phyloP scores from a whole-genome alignment of 2,888 invertebrate genomes.

The Harpalus rubripes region DNA sequence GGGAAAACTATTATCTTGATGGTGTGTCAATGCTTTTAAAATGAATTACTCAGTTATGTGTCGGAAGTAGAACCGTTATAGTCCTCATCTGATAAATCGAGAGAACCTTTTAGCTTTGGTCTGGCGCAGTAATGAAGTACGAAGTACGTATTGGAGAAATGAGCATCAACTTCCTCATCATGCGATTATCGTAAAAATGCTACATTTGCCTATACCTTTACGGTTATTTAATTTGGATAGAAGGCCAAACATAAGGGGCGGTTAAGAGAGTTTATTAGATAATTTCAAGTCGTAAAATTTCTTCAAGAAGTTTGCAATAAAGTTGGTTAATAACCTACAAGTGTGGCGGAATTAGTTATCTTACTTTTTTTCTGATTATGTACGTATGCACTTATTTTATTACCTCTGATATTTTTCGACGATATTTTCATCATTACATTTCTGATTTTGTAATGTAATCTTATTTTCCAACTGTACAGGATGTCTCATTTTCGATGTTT shows the following conservation, averaged over 20 bases:
- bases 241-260: background rate
- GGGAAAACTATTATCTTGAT: conserved; percentile 61
- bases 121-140: conserved; percentile 23
- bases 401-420: too few species aligned
- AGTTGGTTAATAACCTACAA: too few species aligned
- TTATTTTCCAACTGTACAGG: too few species aligned
- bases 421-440: too few species aligned
- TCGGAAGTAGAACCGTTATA: conserved; percentile 27
- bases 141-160: conserved; percentile 6
- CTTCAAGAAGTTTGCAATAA: background rate
- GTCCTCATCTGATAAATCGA: conserved; percentile 43
- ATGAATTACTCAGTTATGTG: conserved; percentile 48
- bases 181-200: conserved; percentile 14
- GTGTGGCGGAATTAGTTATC: too few species aligned
- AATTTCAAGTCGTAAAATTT: background rate
- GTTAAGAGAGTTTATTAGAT: background rate
- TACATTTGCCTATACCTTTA: background rate
- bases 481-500: too few species aligned
- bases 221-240: conserved; percentile 1
- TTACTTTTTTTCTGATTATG: too few species aligned
- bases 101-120: conserved; percentile 42
- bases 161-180: conserved; percentile 12
- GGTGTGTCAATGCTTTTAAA: conserved; percentile 60
- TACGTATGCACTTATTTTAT: too few species aligned
- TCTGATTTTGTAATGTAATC: too few species aligned